These are phyloP conservation scores for Eupithecia exiguata DNA, from an alignment of 2,888 invertebrate species.

Conservation along the genomic window DNA sequence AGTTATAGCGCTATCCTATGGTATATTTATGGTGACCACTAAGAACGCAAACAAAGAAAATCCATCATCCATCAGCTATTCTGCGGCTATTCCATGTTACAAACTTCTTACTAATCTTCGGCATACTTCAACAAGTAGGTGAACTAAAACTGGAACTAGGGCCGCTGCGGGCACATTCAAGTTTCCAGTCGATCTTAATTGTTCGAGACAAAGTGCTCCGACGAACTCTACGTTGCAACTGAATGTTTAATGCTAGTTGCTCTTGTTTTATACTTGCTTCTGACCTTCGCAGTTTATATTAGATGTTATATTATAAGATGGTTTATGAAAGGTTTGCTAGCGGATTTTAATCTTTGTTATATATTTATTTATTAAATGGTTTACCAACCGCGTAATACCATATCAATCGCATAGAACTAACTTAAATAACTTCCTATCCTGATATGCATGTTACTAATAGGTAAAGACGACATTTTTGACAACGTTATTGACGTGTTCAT, in stretches of 20 bases:
- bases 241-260: conserved; percentile 17
- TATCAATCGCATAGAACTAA: no score
- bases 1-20: no score
- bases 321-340: neutral
- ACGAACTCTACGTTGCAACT: conserved; percentile 4
- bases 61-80: no score
- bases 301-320: neutral
- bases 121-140: conserved; percentile 20
- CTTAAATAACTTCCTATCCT: no score
- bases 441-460: no score
- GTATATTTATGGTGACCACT: no score
- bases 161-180: conserved; percentile 30
- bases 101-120: conserved; percentile 12
- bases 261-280: neutral
- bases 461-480: no score
- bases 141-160: conserved; percentile 25
- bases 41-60: neutral
- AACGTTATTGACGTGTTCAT: no score
- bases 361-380: neutral
- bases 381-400: no score
- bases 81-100: neutral
- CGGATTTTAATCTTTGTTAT: neutral
- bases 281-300: neutral
- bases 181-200: conserved; percentile 28
- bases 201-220: conserved; percentile 17